Conservation (phyloP, 2,113 vertebrate genomes). For the Oceanites oceanicus region DNA sequence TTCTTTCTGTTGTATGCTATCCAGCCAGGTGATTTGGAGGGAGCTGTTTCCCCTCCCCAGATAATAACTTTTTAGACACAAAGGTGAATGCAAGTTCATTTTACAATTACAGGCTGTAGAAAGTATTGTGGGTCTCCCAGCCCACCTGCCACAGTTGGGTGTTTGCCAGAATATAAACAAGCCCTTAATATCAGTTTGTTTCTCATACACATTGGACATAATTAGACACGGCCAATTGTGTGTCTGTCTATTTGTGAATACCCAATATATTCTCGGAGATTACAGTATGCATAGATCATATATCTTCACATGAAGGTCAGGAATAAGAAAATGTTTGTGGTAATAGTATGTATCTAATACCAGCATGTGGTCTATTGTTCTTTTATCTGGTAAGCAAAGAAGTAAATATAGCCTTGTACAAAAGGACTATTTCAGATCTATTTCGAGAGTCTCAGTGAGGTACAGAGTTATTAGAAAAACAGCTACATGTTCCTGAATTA, state of each 20-base stretch:
- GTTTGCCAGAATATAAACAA: not conserved
- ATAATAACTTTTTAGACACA: not conserved
- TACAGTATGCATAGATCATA: not conserved
- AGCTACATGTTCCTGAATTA: not conserved
- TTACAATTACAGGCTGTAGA: not conserved
- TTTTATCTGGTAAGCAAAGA: not conserved
- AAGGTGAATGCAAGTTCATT: not conserved
- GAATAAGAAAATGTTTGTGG: not conserved
- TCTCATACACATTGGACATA: not conserved
- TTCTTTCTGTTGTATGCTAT: not conserved
- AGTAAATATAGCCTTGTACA: not conserved
- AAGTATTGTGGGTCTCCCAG: not conserved
- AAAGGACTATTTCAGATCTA: not conserved
- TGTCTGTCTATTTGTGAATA: not conserved
- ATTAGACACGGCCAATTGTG: not conserved
- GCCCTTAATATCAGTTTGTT: not conserved
- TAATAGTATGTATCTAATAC: not conserved
- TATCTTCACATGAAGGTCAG: not conserved
- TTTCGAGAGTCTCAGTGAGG: not conserved
- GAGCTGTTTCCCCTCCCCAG: not conserved
- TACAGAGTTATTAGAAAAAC: not conserved
- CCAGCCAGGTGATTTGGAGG: not conserved
- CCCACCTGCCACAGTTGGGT: not conserved
- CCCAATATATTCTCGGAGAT: not conserved
- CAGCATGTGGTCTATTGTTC: not conserved